phyloP scores from a whole-genome alignment of 2,888 invertebrate species.

The Alloscopus bannaensis region DNA sequence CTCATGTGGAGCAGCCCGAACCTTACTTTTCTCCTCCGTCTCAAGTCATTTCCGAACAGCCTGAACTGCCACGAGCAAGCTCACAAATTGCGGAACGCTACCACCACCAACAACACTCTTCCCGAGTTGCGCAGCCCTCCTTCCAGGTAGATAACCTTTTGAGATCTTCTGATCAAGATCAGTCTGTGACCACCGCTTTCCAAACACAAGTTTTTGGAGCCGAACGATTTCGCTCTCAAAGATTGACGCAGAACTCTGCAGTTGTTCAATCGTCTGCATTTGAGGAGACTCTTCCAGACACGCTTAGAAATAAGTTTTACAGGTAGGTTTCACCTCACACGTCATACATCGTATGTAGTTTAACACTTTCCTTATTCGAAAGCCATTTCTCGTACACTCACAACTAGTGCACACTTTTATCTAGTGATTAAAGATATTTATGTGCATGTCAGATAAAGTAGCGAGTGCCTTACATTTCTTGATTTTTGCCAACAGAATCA shows the following conservation, averaged over 20 bases:
- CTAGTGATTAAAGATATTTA: too few relatives aligned
- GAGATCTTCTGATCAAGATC: conserved; percentile 51
- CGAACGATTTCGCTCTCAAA: conserved; percentile 46
- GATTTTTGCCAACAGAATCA: too few relatives aligned
- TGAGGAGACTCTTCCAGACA: conserved; percentile 67
- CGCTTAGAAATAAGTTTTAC: conserved; percentile 72
- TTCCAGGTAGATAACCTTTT: conserved; percentile 64
- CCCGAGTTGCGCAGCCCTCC: conserved; percentile 47
- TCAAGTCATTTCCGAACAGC: conserved; percentile 17
- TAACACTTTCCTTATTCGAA: too few relatives aligned
- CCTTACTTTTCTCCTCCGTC: background rate
- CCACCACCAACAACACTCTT: conserved; percentile 9
- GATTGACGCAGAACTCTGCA: conserved; percentile 46
- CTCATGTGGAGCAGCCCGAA: background rate
- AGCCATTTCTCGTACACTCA: too few relatives aligned
- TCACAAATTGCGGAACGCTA: conserved; percentile 24
- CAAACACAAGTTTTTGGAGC: conserved; percentile 49
- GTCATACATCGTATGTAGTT: too few relatives aligned
- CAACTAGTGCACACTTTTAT: too few relatives aligned
- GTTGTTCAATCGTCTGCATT: conserved; percentile 65
- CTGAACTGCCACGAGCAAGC: too few relatives aligned
- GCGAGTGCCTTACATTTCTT: too few relatives aligned
- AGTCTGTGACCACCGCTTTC: conserved; percentile 21
- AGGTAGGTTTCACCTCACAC: too few relatives aligned
- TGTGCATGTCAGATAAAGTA: too few relatives aligned